A percentile compares a stretch with the other conserved stretches of the same genome.
Conservation (phyloP, 1,140 invertebrate species). For the Bombus picipes region DNA sequence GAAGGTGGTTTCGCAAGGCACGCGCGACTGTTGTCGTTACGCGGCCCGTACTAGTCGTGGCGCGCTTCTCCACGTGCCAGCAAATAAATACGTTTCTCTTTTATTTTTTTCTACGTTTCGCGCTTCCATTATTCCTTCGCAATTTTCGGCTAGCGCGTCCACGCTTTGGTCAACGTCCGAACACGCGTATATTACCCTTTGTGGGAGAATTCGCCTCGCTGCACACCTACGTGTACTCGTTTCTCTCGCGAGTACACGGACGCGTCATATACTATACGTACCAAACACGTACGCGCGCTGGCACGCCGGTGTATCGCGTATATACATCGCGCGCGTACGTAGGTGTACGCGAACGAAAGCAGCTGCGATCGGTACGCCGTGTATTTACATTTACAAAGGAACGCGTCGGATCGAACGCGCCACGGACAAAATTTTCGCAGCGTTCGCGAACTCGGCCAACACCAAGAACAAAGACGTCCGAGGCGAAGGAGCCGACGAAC, state of each 20-base stretch:
- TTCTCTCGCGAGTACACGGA: neutral
- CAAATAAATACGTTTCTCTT: constrained; percentile 25
- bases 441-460: no score
- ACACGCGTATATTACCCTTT: neutral
- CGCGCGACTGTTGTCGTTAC: neutral
- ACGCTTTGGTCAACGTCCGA: neutral
- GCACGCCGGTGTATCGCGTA: neutral
- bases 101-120: neutral
- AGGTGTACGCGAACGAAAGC: neutral
- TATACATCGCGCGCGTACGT: neutral
- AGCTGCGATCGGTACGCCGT: neutral
- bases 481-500: neutral
- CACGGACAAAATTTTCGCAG: neutral
- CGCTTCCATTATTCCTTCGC: no score
- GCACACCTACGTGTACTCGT: constrained; percentile 1
- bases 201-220: neutral
- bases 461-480: neutral
- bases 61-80: neutral
- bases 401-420: neutral
- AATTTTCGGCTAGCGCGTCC: neutral
- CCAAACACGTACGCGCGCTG: neutral
- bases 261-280: neutral
- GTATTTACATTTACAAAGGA: neutral
- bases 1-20: neutral
- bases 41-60: neutral